phyloP scores from a whole-genome alignment of 2,888 invertebrate genomes.

The Leucoma salicis region DNA sequence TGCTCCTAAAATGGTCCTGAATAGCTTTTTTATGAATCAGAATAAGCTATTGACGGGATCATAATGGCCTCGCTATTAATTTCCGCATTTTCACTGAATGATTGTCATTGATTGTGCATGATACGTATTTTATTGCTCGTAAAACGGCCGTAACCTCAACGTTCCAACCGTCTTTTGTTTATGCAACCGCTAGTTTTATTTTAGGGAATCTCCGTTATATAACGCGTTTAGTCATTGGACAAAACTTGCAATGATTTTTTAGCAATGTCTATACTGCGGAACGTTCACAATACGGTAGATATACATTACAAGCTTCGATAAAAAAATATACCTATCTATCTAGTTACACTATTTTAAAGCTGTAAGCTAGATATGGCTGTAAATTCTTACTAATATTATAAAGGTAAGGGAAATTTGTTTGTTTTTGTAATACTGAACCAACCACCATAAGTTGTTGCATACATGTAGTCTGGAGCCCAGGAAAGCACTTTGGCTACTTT shows the following conservation, averaged over 20 bases:
- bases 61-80: conserved; percentile 32
- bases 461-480: no score
- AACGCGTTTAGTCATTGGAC: conserved; percentile 21
- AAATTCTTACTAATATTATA: no score
- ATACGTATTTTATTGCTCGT: conserved; percentile 45
- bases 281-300: no score
- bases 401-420: no score
- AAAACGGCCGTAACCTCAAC: conserved; percentile 43
- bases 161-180: conserved; percentile 40
- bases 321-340: no score
- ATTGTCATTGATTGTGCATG: conserved; percentile 51
- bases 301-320: no score
- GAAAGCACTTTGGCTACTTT: no score
- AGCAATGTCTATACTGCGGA: background rate
- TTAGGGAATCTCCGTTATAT: conserved; percentile 33
- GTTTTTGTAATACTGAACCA: no score
- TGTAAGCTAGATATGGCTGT: no score
- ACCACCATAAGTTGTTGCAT: no score
- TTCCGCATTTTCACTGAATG: conserved; percentile 40
- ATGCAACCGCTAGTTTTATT: conserved; percentile 40
- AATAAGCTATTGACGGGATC: conserved; percentile 29
- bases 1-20: background rate
- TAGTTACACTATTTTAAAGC: no score
- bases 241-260: conserved; percentile 23
- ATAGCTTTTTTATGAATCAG: conserved; percentile 14